Conservation (phyloP, 1,140 invertebrate species). For the Artemia franciscana region DNA sequence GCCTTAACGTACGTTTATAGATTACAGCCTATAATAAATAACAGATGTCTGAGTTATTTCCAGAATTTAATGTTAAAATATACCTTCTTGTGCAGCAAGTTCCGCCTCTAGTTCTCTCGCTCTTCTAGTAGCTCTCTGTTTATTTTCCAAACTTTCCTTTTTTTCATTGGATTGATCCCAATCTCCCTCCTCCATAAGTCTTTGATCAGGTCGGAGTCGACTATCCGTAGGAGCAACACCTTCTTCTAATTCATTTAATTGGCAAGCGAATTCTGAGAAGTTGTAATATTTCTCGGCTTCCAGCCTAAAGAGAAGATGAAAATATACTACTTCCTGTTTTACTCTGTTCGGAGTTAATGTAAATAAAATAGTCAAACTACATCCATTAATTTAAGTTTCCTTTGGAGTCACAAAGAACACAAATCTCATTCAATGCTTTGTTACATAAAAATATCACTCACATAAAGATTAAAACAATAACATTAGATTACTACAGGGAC, state of each 20-base stretch:
- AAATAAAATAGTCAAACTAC: no score
- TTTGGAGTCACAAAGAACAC: no score
- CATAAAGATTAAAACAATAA: no score
- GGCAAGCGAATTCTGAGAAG: slow-evolving; percentile 80
- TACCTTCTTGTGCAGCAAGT: slow-evolving; percentile 41
- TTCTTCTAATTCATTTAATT: slow-evolving; percentile 83
- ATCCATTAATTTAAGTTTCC: no score
- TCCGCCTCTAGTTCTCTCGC: slow-evolving; percentile 54
- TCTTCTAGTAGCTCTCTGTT: slow-evolving; percentile 53
- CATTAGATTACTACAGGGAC: no score
- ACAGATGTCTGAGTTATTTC: no score
- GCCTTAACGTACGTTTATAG: no score
- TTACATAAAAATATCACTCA: no score
- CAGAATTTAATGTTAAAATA: neutral
- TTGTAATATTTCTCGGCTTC: slow-evolving; percentile 63
- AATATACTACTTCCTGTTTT: no score
- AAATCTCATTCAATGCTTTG: no score
- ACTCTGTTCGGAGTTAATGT: neutral
- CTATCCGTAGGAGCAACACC: slow-evolving; percentile 86
- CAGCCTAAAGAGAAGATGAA: slow-evolving; percentile 23
- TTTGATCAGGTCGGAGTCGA: slow-evolving; percentile 77
- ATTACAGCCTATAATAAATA: no score
- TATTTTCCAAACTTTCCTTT: slow-evolving; percentile 80
- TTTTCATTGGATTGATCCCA: slow-evolving; percentile 92
- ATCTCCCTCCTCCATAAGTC: slow-evolving; percentile 81